These are phyloP conservation scores for Bombyx mori DNA, from an alignment of 1,140 invertebrate species.

Conservation along the genomic window DNA sequence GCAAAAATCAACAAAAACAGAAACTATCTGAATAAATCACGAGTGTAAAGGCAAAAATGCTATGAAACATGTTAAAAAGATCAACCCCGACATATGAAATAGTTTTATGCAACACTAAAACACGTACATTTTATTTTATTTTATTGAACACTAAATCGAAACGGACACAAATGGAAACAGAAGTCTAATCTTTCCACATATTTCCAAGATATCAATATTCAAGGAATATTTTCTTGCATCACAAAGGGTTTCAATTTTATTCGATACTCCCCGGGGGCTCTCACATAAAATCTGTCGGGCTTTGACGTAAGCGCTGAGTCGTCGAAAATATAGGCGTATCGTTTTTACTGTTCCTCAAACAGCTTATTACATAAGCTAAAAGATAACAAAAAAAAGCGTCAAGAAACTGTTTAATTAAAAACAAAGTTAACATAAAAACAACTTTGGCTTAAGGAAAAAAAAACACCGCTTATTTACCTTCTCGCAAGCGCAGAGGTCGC, in stretches of 20 bases:
- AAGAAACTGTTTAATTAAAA: conserved; percentile 1
- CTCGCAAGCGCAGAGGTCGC: no score
- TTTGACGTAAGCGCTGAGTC: conserved; percentile 20
- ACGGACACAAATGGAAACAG: not conserved
- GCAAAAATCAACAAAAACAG: no score
- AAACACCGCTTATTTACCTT: no score
- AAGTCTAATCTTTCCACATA: not conserved
- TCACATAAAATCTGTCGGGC: conserved; percentile 23
- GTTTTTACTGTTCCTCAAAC: conserved; percentile 5
- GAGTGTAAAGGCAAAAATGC: not conserved
- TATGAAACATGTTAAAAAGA: not conserved
- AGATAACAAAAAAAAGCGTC: not conserved
- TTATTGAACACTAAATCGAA: not conserved
- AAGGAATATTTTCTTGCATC: conserved; percentile 16
- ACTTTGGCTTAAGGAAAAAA: not conserved
- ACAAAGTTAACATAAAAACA: not conserved
- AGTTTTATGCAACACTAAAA: not conserved
- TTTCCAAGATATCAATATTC: conserved; percentile 16
- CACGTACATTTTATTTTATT: no score
- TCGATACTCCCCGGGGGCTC: conserved; percentile 14
- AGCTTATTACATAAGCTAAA: not conserved
- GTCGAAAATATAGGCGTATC: conserved; percentile 13
- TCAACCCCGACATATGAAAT: not conserved
- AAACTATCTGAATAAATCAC: no score
- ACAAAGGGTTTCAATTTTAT: conserved; percentile 28